Conservation (phyloP, 2,113 vertebrate genomes). For the Tetrax tetrax region DNA sequence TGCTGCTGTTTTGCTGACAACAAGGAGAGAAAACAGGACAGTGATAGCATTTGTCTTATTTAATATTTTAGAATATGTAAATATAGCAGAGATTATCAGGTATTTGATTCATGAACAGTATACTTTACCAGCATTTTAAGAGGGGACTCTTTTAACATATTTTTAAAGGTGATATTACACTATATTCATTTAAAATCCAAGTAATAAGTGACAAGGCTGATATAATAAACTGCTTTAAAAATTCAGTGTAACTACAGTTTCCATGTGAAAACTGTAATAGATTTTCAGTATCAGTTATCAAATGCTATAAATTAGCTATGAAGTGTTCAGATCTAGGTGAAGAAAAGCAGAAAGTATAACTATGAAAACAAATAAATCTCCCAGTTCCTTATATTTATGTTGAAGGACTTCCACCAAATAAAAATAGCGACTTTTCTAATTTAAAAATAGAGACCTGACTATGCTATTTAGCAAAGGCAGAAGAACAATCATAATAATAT, state of each 20-base stretch:
- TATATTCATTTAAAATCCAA: not conserved
- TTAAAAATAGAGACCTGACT: not conserved
- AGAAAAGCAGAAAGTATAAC: not conserved
- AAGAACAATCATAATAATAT: not conserved
- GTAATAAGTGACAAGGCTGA: not conserved
- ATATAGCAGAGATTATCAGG: not conserved
- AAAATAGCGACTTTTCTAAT: not conserved
- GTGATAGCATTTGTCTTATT: conserved; percentile 21
- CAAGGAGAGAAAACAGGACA: conserved; percentile 26
- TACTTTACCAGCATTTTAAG: not conserved
- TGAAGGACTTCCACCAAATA: not conserved
- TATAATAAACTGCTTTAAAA: not conserved
- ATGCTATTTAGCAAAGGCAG: not conserved
- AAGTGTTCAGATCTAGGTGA: not conserved
- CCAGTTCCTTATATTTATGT: not conserved
- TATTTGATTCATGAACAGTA: not conserved
- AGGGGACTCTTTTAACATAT: not conserved
- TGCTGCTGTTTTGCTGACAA: conserved; percentile 46
- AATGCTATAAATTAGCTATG: not conserved
- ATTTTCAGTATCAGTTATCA: not conserved
- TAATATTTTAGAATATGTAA: conserved; percentile 18
- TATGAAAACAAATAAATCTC: not conserved
- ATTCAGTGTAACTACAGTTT: not conserved
- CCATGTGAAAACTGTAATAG: not conserved
- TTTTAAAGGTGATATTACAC: not conserved